These are phyloP conservation scores for Drosophila prolongata DNA, from an alignment of 2,888 invertebrate genomes.

Conservation along the genomic window DNA sequence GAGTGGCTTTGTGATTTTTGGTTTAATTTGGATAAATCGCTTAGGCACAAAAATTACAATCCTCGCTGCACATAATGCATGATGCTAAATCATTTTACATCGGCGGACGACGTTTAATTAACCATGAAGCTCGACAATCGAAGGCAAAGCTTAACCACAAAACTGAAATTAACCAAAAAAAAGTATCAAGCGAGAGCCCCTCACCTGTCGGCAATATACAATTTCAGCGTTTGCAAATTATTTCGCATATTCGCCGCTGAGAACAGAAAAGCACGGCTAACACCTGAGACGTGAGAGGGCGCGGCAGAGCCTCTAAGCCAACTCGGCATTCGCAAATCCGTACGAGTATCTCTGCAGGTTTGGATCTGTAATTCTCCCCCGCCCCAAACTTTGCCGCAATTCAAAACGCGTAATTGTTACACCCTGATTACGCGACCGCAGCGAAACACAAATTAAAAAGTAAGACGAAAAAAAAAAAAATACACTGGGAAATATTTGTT, in stretches of 20 bases:
- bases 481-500: neutral
- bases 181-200: constrained; percentile 42
- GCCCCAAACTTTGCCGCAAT: constrained; percentile 52
- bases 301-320: constrained; percentile 50
- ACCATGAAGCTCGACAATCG: constrained; percentile 56
- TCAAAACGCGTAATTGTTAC: constrained; percentile 83
- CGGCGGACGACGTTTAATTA: constrained; percentile 62
- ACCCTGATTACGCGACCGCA: constrained; percentile 82
- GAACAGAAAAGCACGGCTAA: constrained; percentile 50
- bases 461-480: constrained; percentile 15
- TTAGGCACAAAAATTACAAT: constrained; percentile 8
- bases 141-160: constrained; percentile 62
- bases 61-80: constrained; percentile 24
- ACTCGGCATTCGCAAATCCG: constrained; percentile 24
- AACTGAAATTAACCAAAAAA: constrained; percentile 55
- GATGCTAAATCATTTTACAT: constrained; percentile 46
- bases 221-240: constrained; percentile 57
- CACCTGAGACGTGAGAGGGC: constrained; percentile 66
- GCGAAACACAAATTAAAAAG: constrained; percentile 32
- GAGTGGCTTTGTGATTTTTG: constrained; percentile 3
- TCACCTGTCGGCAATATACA: constrained; percentile 33
- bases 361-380: constrained; percentile 30
- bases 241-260: constrained; percentile 52
- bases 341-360: constrained; percentile 22
- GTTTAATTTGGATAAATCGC: constrained; percentile 8